Evolutionary conservation across 2,888 invertebrate species (phyloP).

Genomic region (Meiosimyza platycephala): DNA sequence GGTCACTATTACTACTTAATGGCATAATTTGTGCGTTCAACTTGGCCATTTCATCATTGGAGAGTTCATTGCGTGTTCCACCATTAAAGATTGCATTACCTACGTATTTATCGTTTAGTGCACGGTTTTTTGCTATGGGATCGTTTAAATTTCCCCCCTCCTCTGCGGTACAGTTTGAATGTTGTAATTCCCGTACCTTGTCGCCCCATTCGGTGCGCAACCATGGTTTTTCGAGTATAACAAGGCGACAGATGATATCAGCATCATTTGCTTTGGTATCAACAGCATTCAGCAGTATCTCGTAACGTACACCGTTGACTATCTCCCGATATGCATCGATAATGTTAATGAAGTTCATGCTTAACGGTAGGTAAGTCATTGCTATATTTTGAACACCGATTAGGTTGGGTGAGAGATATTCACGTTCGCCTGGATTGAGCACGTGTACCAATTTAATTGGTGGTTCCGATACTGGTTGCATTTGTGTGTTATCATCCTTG

Average conservation of each 20-base stretch:
- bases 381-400: constrained; percentile 65
- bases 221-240: constrained; percentile 77
- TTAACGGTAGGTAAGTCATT: constrained; percentile 62
- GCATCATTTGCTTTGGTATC: constrained; percentile 59
- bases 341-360: constrained; percentile 63
- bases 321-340: constrained; percentile 65
- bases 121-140: constrained; percentile 47
- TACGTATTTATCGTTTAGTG: constrained; percentile 60
- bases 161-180: constrained; percentile 75
- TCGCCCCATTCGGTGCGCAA: constrained; percentile 70
- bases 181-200: constrained; percentile 72
- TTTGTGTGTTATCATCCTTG: constrained; percentile 32
- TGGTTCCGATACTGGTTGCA: constrained; percentile 53
- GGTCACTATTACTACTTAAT: constrained; percentile 24
- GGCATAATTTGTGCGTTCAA: constrained; percentile 62
- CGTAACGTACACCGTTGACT: constrained; percentile 63
- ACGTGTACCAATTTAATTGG: constrained; percentile 59
- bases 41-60: constrained; percentile 58
- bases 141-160: constrained; percentile 47
- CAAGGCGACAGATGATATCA: constrained; percentile 70
- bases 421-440: constrained; percentile 64
- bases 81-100: constrained; percentile 63
- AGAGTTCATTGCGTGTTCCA: constrained; percentile 60
- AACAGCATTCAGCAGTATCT: constrained; percentile 61
- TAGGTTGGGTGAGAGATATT: constrained; percentile 64